phyloP scores from a whole-genome alignment of 1,140 invertebrate species.

The Drosophila willistoni region DNA sequence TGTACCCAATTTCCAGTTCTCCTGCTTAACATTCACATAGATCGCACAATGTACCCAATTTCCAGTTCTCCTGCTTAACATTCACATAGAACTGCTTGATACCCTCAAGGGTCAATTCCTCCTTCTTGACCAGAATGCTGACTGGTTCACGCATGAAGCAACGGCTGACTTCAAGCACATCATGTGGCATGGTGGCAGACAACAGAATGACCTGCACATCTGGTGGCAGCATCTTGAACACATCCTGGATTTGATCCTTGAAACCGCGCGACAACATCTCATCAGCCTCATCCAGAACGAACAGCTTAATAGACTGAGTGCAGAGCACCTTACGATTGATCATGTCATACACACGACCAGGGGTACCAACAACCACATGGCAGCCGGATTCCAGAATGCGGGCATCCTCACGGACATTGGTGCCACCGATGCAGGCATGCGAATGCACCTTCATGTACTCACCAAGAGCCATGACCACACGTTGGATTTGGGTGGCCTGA shows the following conservation, averaged over 20 bases:
- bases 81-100: slow-evolving; percentile 99
- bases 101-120: slow-evolving; percentile 99
- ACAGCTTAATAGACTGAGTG: slow-evolving; percentile 95
- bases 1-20: no score
- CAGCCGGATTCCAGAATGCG: slow-evolving; percentile 95
- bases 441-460: slow-evolving; percentile 99
- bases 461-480: slow-evolving; percentile 97
- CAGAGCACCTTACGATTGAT: slow-evolving; percentile 95
- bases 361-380: slow-evolving; percentile 99
- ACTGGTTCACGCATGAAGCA: slow-evolving; percentile 99
- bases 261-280: slow-evolving; percentile 99
- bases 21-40: no score
- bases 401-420: slow-evolving; percentile 98
- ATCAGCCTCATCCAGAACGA: slow-evolving; percentile 99
- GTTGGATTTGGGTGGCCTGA: slow-evolving; percentile 96
- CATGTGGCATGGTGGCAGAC: slow-evolving; percentile 98
- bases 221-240: slow-evolving; percentile 94
- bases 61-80: slow-evolving; percentile 99
- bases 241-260: slow-evolving; percentile 99
- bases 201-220: slow-evolving; percentile 98
- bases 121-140: slow-evolving; percentile 98
- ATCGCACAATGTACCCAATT: slow-evolving; percentile 98
- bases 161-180: slow-evolving; percentile 98
- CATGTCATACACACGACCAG: slow-evolving; percentile 99
- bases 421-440: slow-evolving; percentile 99